Percentiles rank a stretch among this genome's conserved stretches.
phyloP scores from a whole-genome alignment of 2,888 invertebrate species.

The Bembecia ichneumoniformis region DNA sequence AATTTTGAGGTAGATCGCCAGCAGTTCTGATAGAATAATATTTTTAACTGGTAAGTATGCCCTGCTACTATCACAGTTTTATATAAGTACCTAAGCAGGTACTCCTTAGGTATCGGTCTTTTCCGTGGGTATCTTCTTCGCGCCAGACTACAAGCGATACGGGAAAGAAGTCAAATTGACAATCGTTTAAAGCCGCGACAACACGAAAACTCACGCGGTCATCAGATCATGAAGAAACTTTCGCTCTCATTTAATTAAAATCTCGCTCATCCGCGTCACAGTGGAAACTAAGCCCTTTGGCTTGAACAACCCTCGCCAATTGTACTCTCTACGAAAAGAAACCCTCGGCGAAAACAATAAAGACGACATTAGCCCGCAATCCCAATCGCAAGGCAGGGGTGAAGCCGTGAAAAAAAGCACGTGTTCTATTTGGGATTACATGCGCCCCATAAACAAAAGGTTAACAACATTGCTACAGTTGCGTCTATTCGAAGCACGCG shows the following conservation, averaged over 20 bases:
- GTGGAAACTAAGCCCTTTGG: conserved; percentile 58
- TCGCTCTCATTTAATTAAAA: conserved; percentile 59
- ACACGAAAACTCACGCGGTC: conserved; percentile 10
- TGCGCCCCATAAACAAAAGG: conserved; percentile 63
- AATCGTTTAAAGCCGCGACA: conserved; percentile 4
- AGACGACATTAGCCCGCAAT: conserved; percentile 18
- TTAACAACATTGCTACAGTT: conserved; percentile 49
- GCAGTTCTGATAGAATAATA: no score
- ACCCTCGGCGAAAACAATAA: conserved; percentile 21
- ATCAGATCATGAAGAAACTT: conserved; percentile 22
- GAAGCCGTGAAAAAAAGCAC: conserved; percentile 67
- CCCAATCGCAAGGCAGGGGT: conserved; percentile 22
- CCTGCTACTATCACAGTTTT: no score
- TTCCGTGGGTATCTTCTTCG: no score
- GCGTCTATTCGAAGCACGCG: conserved; percentile 9
- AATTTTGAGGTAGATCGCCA: no score
- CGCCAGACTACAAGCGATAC: no score
- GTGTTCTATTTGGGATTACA: conserved; percentile 71
- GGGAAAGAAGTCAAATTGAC: not conserved
- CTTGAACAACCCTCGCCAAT: conserved; percentile 35
- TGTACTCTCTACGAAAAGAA: conserved; percentile 13
- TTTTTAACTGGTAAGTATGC: no score
- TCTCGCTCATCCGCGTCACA: conserved; percentile 59
- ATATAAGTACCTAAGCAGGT: no score
- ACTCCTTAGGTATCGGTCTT: no score